phyloP scores from a whole-genome alignment of 2,888 invertebrate genomes.

The Oscheius sp. region DNA sequence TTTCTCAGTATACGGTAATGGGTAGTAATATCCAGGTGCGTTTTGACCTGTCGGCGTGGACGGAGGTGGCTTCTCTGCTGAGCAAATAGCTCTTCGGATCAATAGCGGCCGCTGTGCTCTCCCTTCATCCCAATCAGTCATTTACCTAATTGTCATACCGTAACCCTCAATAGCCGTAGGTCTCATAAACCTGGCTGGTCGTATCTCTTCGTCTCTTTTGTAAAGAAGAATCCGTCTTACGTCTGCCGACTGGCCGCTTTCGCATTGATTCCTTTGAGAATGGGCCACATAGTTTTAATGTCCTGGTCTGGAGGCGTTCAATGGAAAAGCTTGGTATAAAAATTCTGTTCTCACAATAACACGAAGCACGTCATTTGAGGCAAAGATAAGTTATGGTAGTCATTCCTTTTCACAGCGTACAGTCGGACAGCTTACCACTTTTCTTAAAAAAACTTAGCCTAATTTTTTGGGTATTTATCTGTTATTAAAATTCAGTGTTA shows the following conservation, averaged over 20 bases:
- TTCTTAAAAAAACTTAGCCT: neutral
- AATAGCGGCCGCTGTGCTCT: conserved; percentile 36
- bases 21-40: conserved; percentile 22
- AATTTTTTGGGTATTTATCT: too few relatives aligned
- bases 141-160: conserved; percentile 38
- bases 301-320: conserved; percentile 10
- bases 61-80: conserved; percentile 32
- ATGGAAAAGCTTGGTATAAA: neutral
- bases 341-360: too few relatives aligned
- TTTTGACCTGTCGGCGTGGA: conserved; percentile 33
- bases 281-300: conserved; percentile 10
- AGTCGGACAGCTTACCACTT: too few relatives aligned
- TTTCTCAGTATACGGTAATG: neutral
- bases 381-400: conserved; percentile 1
- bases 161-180: conserved; percentile 4
- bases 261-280: conserved; percentile 19
- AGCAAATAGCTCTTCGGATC: conserved; percentile 36
- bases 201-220: conserved; percentile 10
- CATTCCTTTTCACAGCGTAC: too few relatives aligned
- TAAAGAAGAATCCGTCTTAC: conserved; percentile 9
- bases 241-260: conserved; percentile 1
- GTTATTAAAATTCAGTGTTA: too few relatives aligned
- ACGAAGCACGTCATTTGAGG: too few relatives aligned
- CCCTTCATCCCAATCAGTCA: conserved; percentile 32
- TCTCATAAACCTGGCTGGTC: conserved; percentile 31